Conservation (phyloP, 2,888 invertebrate species). For the Macrosoma leucophasiata region DNA sequence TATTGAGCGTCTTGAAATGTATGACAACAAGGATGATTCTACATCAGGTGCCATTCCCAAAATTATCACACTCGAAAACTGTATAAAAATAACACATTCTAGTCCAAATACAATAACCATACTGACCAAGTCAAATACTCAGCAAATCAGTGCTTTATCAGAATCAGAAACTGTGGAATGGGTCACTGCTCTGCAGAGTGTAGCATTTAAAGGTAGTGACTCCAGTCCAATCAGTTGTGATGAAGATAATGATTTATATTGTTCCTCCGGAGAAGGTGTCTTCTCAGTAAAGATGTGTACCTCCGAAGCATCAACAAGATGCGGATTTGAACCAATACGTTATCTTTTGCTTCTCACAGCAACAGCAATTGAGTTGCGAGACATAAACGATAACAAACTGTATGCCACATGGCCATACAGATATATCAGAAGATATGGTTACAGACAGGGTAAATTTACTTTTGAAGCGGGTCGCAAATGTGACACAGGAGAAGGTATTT, state of each 20-base stretch:
- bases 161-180: conserved; percentile 85
- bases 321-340: conserved; percentile 81
- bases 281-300: conserved; percentile 86
- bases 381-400: conserved; percentile 77
- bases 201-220: conserved; percentile 84
- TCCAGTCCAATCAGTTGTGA: conserved; percentile 79
- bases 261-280: conserved; percentile 87
- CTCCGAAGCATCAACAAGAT: conserved; percentile 86
- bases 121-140: conserved; percentile 84
- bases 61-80: conserved; percentile 90
- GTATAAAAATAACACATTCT: conserved; percentile 87
- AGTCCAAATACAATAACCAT: conserved; percentile 79
- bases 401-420: conserved; percentile 90
- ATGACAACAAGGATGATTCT: conserved; percentile 85
- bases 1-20: conserved; percentile 89
- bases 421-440: conserved; percentile 89
- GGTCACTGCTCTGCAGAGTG: conserved; percentile 86
- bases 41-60: conserved; percentile 78
- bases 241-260: conserved; percentile 92
- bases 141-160: conserved; percentile 74
- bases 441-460: conserved; percentile 88
- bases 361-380: conserved; percentile 84
- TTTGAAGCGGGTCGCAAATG: conserved; percentile 93
- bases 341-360: conserved; percentile 85
- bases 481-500: conserved; percentile 89